Evolutionary conservation across 2,888 invertebrate genomes (phyloP).

Genomic region (Conistra vaccinii): DNA sequence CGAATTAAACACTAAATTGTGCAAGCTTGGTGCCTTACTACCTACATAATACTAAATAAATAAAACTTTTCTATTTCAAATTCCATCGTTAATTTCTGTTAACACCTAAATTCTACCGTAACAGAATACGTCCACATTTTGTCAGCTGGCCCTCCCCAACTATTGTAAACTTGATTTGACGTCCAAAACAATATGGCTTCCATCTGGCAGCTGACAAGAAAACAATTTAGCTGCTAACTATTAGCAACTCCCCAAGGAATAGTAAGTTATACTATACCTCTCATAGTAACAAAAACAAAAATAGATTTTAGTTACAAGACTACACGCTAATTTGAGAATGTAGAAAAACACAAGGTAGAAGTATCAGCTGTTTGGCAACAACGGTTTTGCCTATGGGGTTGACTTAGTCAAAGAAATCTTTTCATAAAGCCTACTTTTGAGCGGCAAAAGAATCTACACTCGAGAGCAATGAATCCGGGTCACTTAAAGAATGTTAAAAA

Average conservation of each 20-base stretch:
- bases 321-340: conserved; percentile 53
- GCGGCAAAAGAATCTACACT: neutral
- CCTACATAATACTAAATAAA: neutral
- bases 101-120: conserved; percentile 23
- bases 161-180: conserved; percentile 77
- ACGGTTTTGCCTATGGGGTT: neutral
- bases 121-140: conserved; percentile 67
- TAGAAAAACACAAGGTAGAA: neutral
- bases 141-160: conserved; percentile 69
- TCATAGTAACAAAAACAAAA: conserved; percentile 51
- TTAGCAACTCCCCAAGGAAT: conserved; percentile 55
- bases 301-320: conserved; percentile 48
- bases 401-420: neutral
- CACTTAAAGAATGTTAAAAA: no score
- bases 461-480: no score
- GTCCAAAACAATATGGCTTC: conserved; percentile 76
- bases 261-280: conserved; percentile 28
- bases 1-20: neutral
- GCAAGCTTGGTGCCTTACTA: no score
- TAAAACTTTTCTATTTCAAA: neutral
- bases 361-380: conserved; percentile 20
- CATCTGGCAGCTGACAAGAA: conserved; percentile 79
- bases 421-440: conserved; percentile 1
- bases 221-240: conserved; percentile 73
- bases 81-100: neutral